Percentiles rank a stretch among this genome's conserved stretches.
These are phyloP conservation scores for Linurgus olivaceus DNA, from an alignment of 2,797 vertebrate species.

Conservation along the genomic window DNA sequence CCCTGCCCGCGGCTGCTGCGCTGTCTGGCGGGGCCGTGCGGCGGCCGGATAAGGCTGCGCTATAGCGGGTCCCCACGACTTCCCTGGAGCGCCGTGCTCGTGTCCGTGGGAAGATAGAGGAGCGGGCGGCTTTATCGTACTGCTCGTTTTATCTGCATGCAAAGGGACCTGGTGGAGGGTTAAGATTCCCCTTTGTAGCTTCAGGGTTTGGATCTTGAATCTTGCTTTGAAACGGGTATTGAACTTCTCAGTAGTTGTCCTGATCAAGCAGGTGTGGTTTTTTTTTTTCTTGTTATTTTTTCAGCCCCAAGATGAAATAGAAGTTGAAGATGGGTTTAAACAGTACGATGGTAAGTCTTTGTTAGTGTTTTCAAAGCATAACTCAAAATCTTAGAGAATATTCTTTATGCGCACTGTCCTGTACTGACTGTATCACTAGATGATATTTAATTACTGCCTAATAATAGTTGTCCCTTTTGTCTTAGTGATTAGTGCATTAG, in stretches of 20 bases:
- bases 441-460: not conserved
- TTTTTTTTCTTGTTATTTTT: slow-evolving; percentile 80
- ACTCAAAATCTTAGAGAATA: not conserved
- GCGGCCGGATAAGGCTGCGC: not conserved
- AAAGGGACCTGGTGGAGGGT: not conserved
- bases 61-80: fast-evolving
- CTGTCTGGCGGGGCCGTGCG: not conserved
- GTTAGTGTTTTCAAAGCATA: slow-evolving; percentile 17
- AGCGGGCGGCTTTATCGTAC: not conserved
- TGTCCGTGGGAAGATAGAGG: not conserved
- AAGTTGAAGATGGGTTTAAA: slow-evolving; percentile 95
- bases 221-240: not conserved
- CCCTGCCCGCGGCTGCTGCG: not conserved
- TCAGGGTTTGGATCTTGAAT: not conserved
- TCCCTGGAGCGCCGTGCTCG: not conserved
- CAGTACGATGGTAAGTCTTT: slow-evolving; percentile 93
- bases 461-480: not conserved
- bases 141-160: not conserved
- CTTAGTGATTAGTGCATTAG: slow-evolving; percentile 86
- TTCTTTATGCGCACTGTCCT: not conserved
- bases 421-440: not conserved
- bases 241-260: not conserved
- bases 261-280: slow-evolving; percentile 16
- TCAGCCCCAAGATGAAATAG: slow-evolving; percentile 94
- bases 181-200: not conserved